Percentiles rank a stretch among this genome's conserved stretches.
Evolutionary conservation across 2,888 invertebrate genomes (phyloP).

Genomic region (Pandemis cinnamomeana): DNA sequence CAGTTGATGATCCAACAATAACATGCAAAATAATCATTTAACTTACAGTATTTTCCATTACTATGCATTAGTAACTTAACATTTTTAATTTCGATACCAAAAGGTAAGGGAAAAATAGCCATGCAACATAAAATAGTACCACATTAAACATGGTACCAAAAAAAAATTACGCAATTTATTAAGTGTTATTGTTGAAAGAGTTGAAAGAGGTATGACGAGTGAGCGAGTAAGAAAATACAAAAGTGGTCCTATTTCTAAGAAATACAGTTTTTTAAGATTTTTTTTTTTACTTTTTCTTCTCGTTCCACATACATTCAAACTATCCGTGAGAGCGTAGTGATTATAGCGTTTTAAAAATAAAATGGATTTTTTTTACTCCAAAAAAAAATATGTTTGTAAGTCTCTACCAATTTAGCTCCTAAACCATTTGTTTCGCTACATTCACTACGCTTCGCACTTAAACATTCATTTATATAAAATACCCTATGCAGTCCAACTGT

Average conservation of each 20-base stretch:
- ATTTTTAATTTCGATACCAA: not conserved
- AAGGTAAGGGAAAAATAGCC: not conserved
- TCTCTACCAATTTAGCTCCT: not conserved
- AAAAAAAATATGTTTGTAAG: not conserved
- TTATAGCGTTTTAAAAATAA: not conserved
- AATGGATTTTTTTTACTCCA: not conserved
- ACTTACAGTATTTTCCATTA: too few relatives aligned
- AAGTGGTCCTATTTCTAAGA: constrained; percentile 40
- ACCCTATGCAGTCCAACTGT: constrained; percentile 21
- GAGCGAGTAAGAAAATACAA: constrained; percentile 41
- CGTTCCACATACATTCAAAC: constrained; percentile 31
- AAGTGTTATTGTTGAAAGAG: constrained; percentile 8
- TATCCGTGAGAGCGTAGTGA: constrained; percentile 6
- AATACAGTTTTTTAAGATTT: constrained; percentile 34
- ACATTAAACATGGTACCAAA: too few relatives aligned
- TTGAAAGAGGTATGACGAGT: constrained; percentile 20
- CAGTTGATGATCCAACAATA: constrained; percentile 20
- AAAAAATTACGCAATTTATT: too few relatives aligned
- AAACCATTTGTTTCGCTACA: not conserved
- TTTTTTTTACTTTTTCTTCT: constrained; percentile 28
- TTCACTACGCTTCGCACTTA: constrained; percentile 8
- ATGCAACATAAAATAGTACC: too few relatives aligned
- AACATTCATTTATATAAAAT: constrained; percentile 34
- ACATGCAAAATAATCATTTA: not conserved
- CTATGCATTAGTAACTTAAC: too few relatives aligned